phyloP scores from a whole-genome alignment of 2,888 invertebrate genomes.

The Oligia latruncula region DNA sequence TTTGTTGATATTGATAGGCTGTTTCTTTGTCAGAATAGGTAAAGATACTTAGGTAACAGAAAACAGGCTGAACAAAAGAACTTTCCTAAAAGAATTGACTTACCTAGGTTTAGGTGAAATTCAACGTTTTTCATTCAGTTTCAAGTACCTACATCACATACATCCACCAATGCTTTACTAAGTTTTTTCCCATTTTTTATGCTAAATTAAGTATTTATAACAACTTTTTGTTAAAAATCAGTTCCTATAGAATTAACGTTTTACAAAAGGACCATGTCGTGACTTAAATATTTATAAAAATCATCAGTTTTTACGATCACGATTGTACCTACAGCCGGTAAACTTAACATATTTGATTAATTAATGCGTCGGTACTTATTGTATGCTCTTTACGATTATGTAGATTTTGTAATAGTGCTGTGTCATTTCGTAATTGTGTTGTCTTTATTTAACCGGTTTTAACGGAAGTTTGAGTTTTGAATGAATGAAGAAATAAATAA shows the following conservation, averaged over 20 bases:
- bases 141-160: background rate
- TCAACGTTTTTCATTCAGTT: background rate
- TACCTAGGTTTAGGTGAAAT: background rate
- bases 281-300: constrained; percentile 48
- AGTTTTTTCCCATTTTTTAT: background rate
- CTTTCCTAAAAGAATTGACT: background rate
- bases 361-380: constrained; percentile 36
- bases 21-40: constrained; percentile 7
- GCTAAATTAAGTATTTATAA: background rate
- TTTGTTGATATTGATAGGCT: constrained; percentile 44
- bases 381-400: constrained; percentile 33
- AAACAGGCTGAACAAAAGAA: background rate
- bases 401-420: constrained; percentile 28
- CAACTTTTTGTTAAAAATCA: constrained; percentile 29
- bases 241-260: constrained; percentile 37
- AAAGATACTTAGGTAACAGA: background rate
- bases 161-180: background rate
- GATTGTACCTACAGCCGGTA: constrained; percentile 3
- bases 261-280: constrained; percentile 51
- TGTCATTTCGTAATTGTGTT: background rate
- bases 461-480: background rate
- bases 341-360: constrained; percentile 63
- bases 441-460: constrained; percentile 14
- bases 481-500: background rate
- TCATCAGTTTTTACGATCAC: constrained; percentile 38